A percentile compares a stretch with the other conserved stretches of the same genome.
phyloP scores from a whole-genome alignment of 2,797 vertebrate genomes.

The Darevskia nairensis region DNA sequence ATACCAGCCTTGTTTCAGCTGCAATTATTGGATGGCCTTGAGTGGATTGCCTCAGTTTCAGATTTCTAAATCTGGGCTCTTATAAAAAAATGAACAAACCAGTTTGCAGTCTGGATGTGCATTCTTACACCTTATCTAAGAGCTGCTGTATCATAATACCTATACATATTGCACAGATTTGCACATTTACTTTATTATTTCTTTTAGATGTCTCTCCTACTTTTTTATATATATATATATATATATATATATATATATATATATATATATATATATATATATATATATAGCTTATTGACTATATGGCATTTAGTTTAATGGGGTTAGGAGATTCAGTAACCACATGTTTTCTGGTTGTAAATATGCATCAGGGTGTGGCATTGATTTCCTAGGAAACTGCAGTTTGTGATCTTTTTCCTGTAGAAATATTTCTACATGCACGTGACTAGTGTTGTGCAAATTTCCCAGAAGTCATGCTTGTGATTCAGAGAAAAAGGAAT shows the following conservation, averaged over 20 bases:
- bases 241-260: not conserved
- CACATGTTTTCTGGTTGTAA: not conserved
- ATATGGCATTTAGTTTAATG: not conserved
- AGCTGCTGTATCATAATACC: not conserved
- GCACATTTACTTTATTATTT: not conserved
- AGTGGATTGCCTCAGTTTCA: not conserved
- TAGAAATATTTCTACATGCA: not conserved
- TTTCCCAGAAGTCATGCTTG: not conserved
- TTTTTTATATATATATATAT: not conserved
- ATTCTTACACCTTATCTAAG: no score
- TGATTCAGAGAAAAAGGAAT: constrained; percentile 32
- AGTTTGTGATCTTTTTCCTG: not conserved
- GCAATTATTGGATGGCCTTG: not conserved
- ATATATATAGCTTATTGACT: not conserved
- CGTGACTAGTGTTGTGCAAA: not conserved
- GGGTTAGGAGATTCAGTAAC: not conserved
- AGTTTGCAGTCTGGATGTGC: not conserved
- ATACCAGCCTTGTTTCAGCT: not conserved
- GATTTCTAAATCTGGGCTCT: not conserved
- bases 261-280: no score
- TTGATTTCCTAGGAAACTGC: not conserved
- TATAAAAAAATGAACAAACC: not conserved
- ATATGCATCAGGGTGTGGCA: not conserved
- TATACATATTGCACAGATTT: not conserved
- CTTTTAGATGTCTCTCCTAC: not conserved